phyloP scores from a whole-genome alignment of 2,113 vertebrate species.

The Hydrochoerus hydrochaeris region DNA sequence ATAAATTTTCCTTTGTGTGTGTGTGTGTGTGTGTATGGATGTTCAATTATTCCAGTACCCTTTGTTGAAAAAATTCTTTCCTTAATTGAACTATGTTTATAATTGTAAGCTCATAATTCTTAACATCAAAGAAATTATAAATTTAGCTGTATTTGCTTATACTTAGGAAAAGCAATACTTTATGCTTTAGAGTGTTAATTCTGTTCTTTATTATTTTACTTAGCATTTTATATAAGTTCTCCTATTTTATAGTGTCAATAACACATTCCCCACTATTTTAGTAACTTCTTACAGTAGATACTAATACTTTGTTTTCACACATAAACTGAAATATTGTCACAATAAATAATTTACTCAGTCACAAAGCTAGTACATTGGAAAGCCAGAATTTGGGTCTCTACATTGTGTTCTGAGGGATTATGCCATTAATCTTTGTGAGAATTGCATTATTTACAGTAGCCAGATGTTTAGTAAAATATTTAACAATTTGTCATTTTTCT shows the following conservation, averaged over 20 bases:
- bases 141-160: not conserved
- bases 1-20: not conserved
- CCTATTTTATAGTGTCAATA: not conserved
- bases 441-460: not conserved
- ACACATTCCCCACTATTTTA: not conserved
- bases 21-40: not conserved
- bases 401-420: not conserved
- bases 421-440: not conserved
- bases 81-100: not conserved
- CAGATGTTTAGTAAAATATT: conserved; percentile 8
- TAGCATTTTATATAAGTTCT: not conserved
- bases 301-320: not conserved
- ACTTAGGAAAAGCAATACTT: not conserved
- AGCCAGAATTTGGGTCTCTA: not conserved
- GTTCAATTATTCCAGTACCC: not conserved
- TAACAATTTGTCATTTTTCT: conserved; percentile 17
- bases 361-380: not conserved
- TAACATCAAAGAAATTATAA: not conserved
- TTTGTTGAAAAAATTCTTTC: conserved; percentile 5
- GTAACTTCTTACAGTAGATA: not conserved
- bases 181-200: not conserved
- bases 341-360: conserved; percentile 28
- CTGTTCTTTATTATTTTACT: not conserved
- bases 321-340: not conserved
- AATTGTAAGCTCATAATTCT: conserved; percentile 1